Base-by-base conservation (phyloP, 2,113 vertebrate genomes). In the Salvelinus sp. region DNA sequence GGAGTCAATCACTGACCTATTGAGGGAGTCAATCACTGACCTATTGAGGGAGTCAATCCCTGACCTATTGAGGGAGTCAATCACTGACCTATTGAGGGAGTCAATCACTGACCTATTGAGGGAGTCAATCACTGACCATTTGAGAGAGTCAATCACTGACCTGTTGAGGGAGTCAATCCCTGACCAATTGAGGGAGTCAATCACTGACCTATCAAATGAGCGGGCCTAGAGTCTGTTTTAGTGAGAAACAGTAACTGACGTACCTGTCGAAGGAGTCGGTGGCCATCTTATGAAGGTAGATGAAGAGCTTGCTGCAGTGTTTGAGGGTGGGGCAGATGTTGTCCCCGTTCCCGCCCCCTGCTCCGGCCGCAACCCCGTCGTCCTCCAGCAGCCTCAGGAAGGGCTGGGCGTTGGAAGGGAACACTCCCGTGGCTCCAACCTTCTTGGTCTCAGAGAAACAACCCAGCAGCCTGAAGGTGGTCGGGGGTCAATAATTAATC, bases 251-350 rank as follows among this genome's bases (percentile, higher is more conserved):
- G 3, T 6, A 1, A 6, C 54, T 20, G 54, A 23, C n/a, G 16
- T 54, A 99, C 98, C 97, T 99, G 95, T 99, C 97, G 69, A 99
- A 99, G 27, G 97, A 98, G 88, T 99, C 98, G 2, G 98, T 99
- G 87, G 96, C 94, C 92, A 99, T 97, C 88, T 96, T 98, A 94
- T 99, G 98, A 86, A 99, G 94, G 92, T 96, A 99, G 87, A 97
- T 96, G 87, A 99, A 98, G 75, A 99, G 96, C 89, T 97, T 99
- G 90, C 96, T 97, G 94, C 98, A 98, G 87, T 98, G 96, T 66
- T 91, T 95, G 71, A 99, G 91, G 0, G 95, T 96, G 44, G 98
- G 96, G 38, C 95, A 95, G 69, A 98, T 95, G 0, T 92, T 94
- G 87, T 99, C 98, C 78, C 73, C 22, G 65, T 89, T 80, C 77